Evolutionary conservation across 2,888 invertebrate species (phyloP).

Genomic region (Corythucha ciliata): DNA sequence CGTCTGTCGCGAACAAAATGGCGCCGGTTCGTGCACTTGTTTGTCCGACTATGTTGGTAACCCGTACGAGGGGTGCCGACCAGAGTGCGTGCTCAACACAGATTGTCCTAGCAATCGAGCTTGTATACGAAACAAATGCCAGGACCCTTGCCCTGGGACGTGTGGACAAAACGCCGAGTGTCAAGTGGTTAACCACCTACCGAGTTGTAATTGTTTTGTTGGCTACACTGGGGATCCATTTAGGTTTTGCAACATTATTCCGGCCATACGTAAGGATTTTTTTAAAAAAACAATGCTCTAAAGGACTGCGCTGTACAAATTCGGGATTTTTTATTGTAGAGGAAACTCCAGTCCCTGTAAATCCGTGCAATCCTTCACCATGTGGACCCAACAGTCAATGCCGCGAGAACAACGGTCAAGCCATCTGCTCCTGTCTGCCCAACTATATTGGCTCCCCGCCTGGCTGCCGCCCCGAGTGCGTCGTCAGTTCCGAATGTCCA

Average conservation of each 20-base stretch:
- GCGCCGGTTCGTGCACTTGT: constrained; percentile 61
- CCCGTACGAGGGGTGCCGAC: constrained; percentile 55
- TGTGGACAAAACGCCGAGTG: constrained; percentile 60
- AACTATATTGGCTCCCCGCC: constrained; percentile 66
- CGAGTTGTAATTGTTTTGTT: constrained; percentile 51
- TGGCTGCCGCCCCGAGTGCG: constrained; percentile 63
- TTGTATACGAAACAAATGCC: constrained; percentile 56
- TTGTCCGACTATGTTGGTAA: constrained; percentile 59
- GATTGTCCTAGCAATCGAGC: constrained; percentile 54
- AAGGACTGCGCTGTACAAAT: too few relatives aligned
- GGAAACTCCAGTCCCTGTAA: constrained; percentile 41
- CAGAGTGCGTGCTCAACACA: constrained; percentile 54
- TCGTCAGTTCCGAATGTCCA: constrained; percentile 61
- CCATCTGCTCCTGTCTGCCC: constrained; percentile 59
- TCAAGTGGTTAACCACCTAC: constrained; percentile 55
- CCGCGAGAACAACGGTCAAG: constrained; percentile 59
- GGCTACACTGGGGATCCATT: constrained; percentile 62
- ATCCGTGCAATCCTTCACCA: constrained; percentile 51
- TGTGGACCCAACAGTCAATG: constrained; percentile 53
- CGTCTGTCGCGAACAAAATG: constrained; percentile 44
- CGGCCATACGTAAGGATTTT: constrained; percentile 46
- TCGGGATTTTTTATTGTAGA: constrained; percentile 13
- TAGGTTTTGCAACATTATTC: constrained; percentile 48
- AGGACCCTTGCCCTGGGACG: constrained; percentile 58
- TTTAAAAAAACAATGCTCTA: background rate